Conservation (phyloP, 2,888 invertebrate genomes). For the Lasioglossum zephyrum region DNA sequence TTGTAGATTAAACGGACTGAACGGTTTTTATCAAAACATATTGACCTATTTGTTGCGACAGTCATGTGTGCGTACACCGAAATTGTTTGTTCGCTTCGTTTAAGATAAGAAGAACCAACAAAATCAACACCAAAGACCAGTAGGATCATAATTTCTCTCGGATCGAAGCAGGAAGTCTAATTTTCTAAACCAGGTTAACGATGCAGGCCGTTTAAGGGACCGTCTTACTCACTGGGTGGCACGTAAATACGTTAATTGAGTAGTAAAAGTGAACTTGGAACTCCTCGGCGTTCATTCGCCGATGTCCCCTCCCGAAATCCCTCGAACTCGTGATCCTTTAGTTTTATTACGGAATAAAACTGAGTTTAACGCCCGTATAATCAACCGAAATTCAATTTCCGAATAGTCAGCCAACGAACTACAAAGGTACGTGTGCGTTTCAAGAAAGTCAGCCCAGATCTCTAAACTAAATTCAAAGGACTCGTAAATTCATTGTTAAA, state of each 20-base stretch:
- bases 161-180: not conserved
- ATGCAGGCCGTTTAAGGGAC: constrained; percentile 14
- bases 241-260: constrained; percentile 50
- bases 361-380: not conserved
- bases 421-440: not conserved
- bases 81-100: not conserved
- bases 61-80: not conserved
- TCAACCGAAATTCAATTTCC: not conserved
- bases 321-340: not conserved
- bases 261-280: constrained; percentile 41
- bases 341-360: constrained; percentile 41
- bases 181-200: constrained; percentile 22
- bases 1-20: not conserved
- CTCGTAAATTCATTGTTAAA: too few relatives aligned
- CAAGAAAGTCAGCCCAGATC: not conserved
- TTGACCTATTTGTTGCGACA: not conserved
- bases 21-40: not conserved
- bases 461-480: not conserved
- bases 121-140: constrained; percentile 21
- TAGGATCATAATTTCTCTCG: not conserved
- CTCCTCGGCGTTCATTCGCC: constrained; percentile 22
- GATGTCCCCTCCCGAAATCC: not conserved
- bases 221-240: constrained; percentile 37
- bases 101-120: not conserved
- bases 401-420: not conserved